A percentile compares a stretch with the other conserved stretches of the same genome.
These are phyloP conservation scores for Aurelia coerulea DNA, from an alignment of 30 jellyfish, hydroid and myxozoan species.

Conservation along the genomic window DNA sequence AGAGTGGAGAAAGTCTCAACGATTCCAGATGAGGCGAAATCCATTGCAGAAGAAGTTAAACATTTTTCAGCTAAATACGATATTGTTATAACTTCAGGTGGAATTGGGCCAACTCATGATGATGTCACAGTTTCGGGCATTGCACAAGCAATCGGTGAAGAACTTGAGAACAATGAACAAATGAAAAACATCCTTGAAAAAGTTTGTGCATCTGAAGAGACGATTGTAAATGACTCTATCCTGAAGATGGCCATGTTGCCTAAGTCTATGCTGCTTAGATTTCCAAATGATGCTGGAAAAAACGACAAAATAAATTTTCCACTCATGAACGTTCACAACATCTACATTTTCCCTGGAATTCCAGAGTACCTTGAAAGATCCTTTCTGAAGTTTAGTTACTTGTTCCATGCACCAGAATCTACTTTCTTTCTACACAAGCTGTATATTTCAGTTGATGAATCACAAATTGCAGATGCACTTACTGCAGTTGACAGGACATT, in stretches of 20 bases:
- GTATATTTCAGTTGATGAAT: conserved; percentile 75
- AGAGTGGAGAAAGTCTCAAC: conserved; percentile 67
- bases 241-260: conserved; percentile 83
- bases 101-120: conserved; percentile 99
- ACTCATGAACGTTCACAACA: conserved; percentile 59
- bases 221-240: conserved; percentile 27
- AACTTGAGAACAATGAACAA: conserved; percentile 49
- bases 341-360: conserved; percentile 88
- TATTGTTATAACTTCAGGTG: conserved; percentile 86
- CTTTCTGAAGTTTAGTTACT: conserved; percentile 46
- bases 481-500: conserved; percentile 53
- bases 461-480: conserved; percentile 65
- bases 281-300: conserved; percentile 35
- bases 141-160: conserved; percentile 82
- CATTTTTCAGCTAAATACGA: conserved; percentile 64
- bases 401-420: conserved; percentile 53
- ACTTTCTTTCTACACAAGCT: conserved; percentile 67
- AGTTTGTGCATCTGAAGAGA: conserved; percentile 24
- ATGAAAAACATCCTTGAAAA: conserved; percentile 38
- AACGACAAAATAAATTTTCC: conserved; percentile 59
- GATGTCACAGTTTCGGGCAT: conserved; percentile 87
- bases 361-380: conserved; percentile 84
- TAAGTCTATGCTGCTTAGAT: conserved; percentile 59
- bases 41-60: conserved; percentile 62
- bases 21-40: conserved; percentile 74